Evolutionary conservation across 2,797 vertebrate species (phyloP).

Genomic region (Aulostomus chinensis): DNA sequence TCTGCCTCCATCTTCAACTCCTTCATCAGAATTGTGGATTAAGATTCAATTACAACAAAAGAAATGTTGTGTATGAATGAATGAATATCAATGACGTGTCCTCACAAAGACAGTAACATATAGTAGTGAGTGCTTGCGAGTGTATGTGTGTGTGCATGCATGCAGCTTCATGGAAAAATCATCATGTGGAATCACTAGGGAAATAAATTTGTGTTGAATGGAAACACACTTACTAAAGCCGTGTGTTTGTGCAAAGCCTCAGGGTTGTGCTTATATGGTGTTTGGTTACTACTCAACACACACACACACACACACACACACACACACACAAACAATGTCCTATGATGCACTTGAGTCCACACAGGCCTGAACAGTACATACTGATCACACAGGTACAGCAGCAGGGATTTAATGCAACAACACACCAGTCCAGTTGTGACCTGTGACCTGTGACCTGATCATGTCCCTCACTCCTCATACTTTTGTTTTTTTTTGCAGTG

Average conservation of each 20-base stretch:
- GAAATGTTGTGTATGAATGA: not conserved
- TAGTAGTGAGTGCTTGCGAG: not conserved
- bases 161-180: constrained; percentile 26
- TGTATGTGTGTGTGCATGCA: constrained; percentile 9
- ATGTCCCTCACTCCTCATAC: too few species aligned
- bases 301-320: not conserved
- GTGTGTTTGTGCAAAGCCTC: constrained; percentile 32
- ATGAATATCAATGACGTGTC: not conserved
- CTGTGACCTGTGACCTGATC: too few species aligned
- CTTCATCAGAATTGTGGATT: too few species aligned
- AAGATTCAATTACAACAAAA: too few species aligned
- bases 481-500: too few species aligned
- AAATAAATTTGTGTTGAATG: constrained; percentile 21
- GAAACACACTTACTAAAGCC: constrained; percentile 63
- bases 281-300: constrained; percentile 34
- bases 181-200: constrained; percentile 32
- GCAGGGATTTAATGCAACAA: constrained; percentile 23
- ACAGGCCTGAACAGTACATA: constrained; percentile 14
- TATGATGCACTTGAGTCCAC: constrained; percentile 39
- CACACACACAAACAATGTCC: constrained; percentile 3
- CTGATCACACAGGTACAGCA: constrained; percentile 6
- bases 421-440: constrained; percentile 1
- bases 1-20: too few species aligned
- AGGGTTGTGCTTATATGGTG: constrained; percentile 38
- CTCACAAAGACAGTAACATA: not conserved